phyloP scores from a whole-genome alignment of 2,113 vertebrate genomes.

The Mirza zaza region DNA sequence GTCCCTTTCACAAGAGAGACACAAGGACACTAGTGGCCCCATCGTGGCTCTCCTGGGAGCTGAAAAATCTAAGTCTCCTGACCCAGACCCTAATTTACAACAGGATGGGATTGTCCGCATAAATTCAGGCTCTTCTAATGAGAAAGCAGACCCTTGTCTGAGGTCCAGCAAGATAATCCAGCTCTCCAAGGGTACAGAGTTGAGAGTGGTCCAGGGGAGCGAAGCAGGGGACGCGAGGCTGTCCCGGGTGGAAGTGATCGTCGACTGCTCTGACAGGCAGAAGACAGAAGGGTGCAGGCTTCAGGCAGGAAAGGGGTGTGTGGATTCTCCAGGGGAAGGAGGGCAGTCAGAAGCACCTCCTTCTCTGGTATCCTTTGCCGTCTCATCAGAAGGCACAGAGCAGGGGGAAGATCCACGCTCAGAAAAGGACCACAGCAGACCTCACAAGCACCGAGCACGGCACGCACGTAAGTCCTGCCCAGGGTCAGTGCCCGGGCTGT shows the following conservation, averaged over 20 bases:
- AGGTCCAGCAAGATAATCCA: conserved; percentile 82
- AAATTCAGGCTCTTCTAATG: conserved; percentile 57
- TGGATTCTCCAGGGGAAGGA: conserved; percentile 91
- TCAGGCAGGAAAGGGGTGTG: conserved; percentile 85
- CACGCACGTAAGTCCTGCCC: conserved; percentile 94
- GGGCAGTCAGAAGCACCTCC: conserved; percentile 90
- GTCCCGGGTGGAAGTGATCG: conserved; percentile 89
- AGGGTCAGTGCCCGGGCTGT: neutral
- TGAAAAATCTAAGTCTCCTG: conserved; percentile 74
- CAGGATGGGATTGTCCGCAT: neutral
- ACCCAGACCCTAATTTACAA: conserved; percentile 55
- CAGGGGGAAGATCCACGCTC: conserved; percentile 87
- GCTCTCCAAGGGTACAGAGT: conserved; percentile 79
- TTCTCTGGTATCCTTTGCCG: conserved; percentile 90
- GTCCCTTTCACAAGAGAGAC: conserved; percentile 85
- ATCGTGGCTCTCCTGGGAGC: conserved; percentile 83
- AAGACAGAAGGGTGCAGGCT: conserved; percentile 83
- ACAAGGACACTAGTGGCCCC: conserved; percentile 74
- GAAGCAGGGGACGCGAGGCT: conserved; percentile 75
- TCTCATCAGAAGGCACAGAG: conserved; percentile 89
- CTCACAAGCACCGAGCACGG: conserved; percentile 93
- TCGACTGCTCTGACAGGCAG: conserved; percentile 85
- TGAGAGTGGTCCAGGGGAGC: conserved; percentile 81
- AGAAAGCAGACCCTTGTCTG: conserved; percentile 74
- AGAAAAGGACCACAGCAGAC: conserved; percentile 89